Evolutionary conservation across 2,797 vertebrate species (phyloP), one percentile per base, ranked within the genome.

Genomic region (Moxostoma hubbsi): DNA sequence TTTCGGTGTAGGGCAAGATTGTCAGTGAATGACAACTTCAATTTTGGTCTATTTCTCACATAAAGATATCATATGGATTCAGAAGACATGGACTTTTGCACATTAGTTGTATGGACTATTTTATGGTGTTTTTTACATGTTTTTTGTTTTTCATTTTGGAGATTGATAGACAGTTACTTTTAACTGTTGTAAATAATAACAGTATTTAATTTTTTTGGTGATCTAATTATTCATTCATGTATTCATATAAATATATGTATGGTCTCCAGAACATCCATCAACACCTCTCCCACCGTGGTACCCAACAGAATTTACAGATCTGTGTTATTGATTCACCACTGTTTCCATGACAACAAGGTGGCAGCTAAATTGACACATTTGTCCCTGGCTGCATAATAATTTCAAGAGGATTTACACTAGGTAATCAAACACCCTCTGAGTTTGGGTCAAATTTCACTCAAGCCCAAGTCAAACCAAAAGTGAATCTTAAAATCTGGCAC

Each of bases 351-450:
- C 89, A 93, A 94, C 92, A 82, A 88, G 88, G 91, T 89, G 89
- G 89, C 91, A 92, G 91, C 87, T 85, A 87, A 50, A 86, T 83
- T 78, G 81, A 79, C 79, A 72, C 84, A 73, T 86, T 89, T 88
- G 90, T 76, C 0, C 49, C 86, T 81, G 86, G 82, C 83, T 77
- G 83, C 87, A 86, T 93, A 92, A 93, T 93, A 89, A 83, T 85
- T 83, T 87, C 7, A 83, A 45, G 57, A 87, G 87, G 87, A 89
- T 91, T 92, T 80, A 51, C 82, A 90, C 90, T 89, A 90, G 85
- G 88, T 91, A 91, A 91, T 92, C 90, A 88, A 93, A 92, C 92
- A 88, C 88, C 89, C 94, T 92, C 91, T 89, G 91, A 93, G 88
- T 92, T 92, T 91, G 90, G 91, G 86, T 90, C 89, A 91, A 92